A percentile compares a stretch with the other conserved stretches of the same genome.
Conservation (phyloP, 1,140 invertebrate species). For the Probaryconus sp. region DNA sequence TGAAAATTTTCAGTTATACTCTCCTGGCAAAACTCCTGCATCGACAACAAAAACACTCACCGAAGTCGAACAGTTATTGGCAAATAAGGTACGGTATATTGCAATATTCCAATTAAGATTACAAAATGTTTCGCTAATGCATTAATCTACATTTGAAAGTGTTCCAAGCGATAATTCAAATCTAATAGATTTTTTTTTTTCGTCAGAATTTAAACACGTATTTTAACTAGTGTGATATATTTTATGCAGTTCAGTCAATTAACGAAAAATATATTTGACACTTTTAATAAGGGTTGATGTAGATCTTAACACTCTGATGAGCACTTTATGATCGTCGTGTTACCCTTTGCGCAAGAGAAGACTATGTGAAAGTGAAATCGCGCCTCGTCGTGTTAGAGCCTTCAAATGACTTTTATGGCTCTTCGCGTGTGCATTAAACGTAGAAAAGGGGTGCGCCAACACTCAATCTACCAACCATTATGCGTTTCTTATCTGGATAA, state of each 20-base stretch:
- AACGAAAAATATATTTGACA: constrained; percentile 18
- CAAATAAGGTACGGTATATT: constrained; percentile 69
- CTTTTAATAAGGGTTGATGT: constrained; percentile 26
- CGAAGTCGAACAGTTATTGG: constrained; percentile 72
- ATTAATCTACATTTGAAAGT: too few relatives aligned
- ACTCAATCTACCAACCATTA: constrained; percentile 23
- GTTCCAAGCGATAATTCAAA: not conserved
- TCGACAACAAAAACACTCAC: constrained; percentile 72
- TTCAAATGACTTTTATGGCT: constrained; percentile 37
- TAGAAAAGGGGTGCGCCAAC: constrained; percentile 29
- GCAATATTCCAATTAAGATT: too few relatives aligned
- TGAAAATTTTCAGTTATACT: too few relatives aligned
- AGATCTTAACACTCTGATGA: constrained; percentile 20
- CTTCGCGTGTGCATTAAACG: constrained; percentile 30
- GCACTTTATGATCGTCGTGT: constrained; percentile 21
- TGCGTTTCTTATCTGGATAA: constrained; percentile 33
- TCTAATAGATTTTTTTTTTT: not conserved
- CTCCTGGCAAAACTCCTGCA: constrained; percentile 48
- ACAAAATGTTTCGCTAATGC: too few relatives aligned
- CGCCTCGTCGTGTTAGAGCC: constrained; percentile 23
- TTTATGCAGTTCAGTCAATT: constrained; percentile 2
- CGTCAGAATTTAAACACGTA: not conserved
- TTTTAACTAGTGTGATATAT: not conserved
- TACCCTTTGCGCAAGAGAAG: constrained; percentile 35
- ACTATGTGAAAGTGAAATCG: constrained; percentile 40